Evolutionary conservation across 2,797 vertebrate species (phyloP).

Genomic region (Sciurus vulgaris): DNA sequence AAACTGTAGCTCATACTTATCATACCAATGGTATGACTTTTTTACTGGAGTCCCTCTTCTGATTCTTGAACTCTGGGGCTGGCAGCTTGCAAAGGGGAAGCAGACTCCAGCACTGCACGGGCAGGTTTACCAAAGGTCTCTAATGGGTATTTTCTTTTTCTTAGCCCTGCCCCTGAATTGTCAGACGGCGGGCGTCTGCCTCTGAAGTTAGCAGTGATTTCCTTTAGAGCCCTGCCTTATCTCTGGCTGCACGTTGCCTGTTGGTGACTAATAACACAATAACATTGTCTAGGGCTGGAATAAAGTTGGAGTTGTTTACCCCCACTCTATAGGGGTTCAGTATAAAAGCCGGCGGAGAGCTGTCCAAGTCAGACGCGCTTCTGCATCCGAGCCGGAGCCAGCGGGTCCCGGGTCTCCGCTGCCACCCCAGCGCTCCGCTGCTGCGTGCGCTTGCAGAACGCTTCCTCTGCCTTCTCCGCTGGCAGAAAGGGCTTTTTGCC

Average conservation of each 20-base stretch:
- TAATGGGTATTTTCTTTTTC: conserved; percentile 80
- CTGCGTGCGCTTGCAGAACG: background rate
- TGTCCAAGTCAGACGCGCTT: conserved; percentile 85
- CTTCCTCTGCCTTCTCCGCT: too few species aligned
- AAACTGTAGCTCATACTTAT: conserved; percentile 83
- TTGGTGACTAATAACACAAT: conserved; percentile 92
- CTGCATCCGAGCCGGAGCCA: conserved; percentile 24
- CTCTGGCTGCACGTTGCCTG: conserved; percentile 91
- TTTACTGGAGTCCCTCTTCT: conserved; percentile 77
- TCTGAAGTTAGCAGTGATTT: conserved; percentile 89
- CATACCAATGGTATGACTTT: conserved; percentile 84
- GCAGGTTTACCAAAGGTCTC: conserved; percentile 84
- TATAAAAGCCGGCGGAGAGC: conserved; percentile 91
- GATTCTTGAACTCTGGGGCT: conserved; percentile 79
- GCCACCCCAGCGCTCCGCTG: background rate
- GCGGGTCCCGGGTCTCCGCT: background rate
- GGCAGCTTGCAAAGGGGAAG: conserved; percentile 80
- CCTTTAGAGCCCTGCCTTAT: conserved; percentile 90
- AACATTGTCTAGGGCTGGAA: conserved; percentile 92
- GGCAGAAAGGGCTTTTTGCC: background rate
- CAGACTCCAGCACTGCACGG: conserved; percentile 74
- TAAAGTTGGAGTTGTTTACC: conserved; percentile 91
- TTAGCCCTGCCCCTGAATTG: conserved; percentile 81
- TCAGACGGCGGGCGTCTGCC: conserved; percentile 88
- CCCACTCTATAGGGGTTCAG: conserved; percentile 88